A percentile compares a stretch with the other conserved stretches of the same genome.
Evolutionary conservation across 2,888 invertebrate genomes (phyloP).

Genomic region (Tenthredo scrophulariae): DNA sequence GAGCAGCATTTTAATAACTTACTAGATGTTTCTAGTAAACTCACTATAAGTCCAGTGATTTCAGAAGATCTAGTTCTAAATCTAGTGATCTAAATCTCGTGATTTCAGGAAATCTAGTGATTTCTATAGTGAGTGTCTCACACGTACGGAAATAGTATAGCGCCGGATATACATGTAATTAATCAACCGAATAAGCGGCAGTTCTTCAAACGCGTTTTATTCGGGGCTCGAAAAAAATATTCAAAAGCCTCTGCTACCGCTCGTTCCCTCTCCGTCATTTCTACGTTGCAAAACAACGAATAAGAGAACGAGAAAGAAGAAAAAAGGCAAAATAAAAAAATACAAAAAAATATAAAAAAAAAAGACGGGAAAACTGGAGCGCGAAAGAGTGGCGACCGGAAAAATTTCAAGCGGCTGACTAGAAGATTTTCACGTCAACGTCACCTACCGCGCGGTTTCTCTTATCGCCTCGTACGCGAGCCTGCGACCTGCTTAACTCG

Average conservation of each 20-base stretch:
- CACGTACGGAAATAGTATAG: neutral
- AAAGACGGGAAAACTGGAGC: conserved; percentile 29
- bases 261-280: conserved; percentile 25
- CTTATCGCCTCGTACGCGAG: conserved; percentile 24
- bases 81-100: too few species aligned
- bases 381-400: conserved; percentile 17
- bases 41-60: too few species aligned
- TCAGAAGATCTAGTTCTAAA: too few species aligned
- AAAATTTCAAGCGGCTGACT: conserved; percentile 18
- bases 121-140: too few species aligned
- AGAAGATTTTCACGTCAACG: conserved; percentile 45
- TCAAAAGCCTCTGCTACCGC: neutral
- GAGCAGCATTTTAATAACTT: too few species aligned
- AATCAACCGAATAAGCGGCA: conserved; percentile 17
- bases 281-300: neutral
- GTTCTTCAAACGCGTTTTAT: conserved; percentile 30
- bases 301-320: conserved; percentile 43
- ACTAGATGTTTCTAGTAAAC: too few species aligned
- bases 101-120: too few species aligned
- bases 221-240: conserved; percentile 8
- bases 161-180: neutral
- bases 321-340: conserved; percentile 45
- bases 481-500: conserved; percentile 27
- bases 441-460: conserved; percentile 23
- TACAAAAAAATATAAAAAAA: conserved; percentile 42